Base-by-base conservation (phyloP, 2,113 vertebrate species). In the Amphiprion ocellaris region DNA sequence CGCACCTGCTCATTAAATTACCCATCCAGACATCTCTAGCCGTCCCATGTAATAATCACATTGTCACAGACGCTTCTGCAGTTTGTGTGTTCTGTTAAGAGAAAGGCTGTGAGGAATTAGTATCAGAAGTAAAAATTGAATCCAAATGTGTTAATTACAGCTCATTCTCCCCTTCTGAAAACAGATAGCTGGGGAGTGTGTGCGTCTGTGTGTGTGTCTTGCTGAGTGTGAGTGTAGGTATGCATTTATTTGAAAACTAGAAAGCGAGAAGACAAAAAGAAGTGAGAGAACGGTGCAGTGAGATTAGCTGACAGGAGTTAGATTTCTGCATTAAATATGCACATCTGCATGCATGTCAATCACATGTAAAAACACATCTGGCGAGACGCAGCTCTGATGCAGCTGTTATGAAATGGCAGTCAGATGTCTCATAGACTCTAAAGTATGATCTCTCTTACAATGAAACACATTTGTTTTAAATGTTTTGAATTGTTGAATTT, bases 1-100 rank as follows among this genome's bases (percentile, higher is more conserved):
- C 28, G 33, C 62, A 77, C 60, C 71, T 71, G 66, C 69, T 88
- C 70, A 84, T 83, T 77, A 69, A 63, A 79, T 79, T 81, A 85
- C 68, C 61, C 21, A 39, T 49, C 19, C 37, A 74, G 26, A 69
- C 69, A 67, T 79, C 67, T 75, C 52, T 4, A 10, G 49, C 69
- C 53, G 49, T 65, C 62, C 67, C 65, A 39, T 80, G 68, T 72
- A 28, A 65, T 88, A 63, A 88, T 83, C 56, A 49, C 19, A 19
- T 49, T 55, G 66, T 56, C 69, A 65, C 28, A 54, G 52, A 84
- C 23, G 49, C 28, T n/a, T 73, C 52, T 71, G 58, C n/a, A 0
- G 74, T 73, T 66, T 44, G 24, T 72, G 28, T 41, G 26, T 28
- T 66, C 39, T 66, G 19, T 26, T 44, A 8, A 19, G 10, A 68